Base-by-base conservation (phyloP, 1,140 invertebrate genomes). In the Trachymyrmex septentrionalis region DNA sequence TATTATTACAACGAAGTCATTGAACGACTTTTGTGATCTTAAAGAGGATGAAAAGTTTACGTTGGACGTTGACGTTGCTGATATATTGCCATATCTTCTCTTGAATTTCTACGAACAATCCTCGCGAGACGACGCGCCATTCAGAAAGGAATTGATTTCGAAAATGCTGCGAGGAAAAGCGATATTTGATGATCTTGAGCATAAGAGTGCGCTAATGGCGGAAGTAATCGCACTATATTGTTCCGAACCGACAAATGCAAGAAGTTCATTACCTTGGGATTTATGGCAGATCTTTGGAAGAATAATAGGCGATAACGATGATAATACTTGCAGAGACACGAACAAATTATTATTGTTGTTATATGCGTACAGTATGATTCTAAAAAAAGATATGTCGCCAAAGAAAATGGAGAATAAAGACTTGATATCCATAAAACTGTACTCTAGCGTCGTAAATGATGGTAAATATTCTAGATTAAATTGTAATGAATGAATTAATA, bases 31-130 rank as follows among this genome's bases (percentile, higher is more conserved):
- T 59, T 91, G 93, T n/a, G 30, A 44, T 59, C 24, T 75, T 2
- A 19, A 55, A 30, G 57, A 75, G 4, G 19, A 78, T 14, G 27
- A 55, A 7, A n/a, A 75, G 21, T 38, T 71, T 38, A 64, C 73
- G 1, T 57, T 87, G 55, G 73, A 87, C 14, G 16, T 85, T 0
- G 55, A 91, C 7, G 50, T 93, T 0, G 24, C 44, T 5, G 64
- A 91, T 6, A 82, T 94, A 21, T 64, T 94, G 57, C 92, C 92
- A 0, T 90, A 94, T 53, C 75, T 94, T 6, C 50, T 95, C 21
- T 67, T 94, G 3, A 91, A 93, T n/a, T 94, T 95, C 82, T 95
- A 94, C 55, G 94, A 94, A 85, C 78, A 82, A 19, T 93, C 94
- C 0, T 91, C 91, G 0, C 38, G 86, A 4, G 50, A 89, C 5